phyloP scores from a whole-genome alignment of 2,113 vertebrate genomes.

The Thunnus maccoyii region DNA sequence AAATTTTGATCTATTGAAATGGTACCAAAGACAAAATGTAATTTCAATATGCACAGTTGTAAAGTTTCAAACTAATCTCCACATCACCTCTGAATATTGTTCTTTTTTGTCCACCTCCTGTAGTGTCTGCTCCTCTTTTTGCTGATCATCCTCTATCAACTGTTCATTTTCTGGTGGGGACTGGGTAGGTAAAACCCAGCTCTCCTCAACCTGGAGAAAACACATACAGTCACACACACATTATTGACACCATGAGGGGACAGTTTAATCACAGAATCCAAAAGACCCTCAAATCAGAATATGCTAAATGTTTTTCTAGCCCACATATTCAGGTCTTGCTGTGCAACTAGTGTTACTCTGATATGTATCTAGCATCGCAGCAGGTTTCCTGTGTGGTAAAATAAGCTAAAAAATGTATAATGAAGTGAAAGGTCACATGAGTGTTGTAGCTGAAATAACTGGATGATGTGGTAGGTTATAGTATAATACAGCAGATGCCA shows the following conservation, averaged over 20 bases:
- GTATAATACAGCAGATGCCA: background rate
- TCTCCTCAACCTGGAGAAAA: conserved; percentile 80
- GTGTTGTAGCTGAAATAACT: background rate
- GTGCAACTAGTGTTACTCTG: background rate
- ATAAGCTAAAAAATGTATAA: background rate
- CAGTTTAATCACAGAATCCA: background rate
- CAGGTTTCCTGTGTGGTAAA: no score
- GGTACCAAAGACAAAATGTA: no score
- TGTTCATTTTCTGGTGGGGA: conserved; percentile 61
- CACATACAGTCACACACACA: background rate
- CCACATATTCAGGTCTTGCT: background rate
- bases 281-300: no score
- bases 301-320: background rate
- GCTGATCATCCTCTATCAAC: conserved; percentile 40
- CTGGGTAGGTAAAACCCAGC: conserved; percentile 54
- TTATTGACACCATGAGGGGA: background rate
- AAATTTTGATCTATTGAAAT: background rate
- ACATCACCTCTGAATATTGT: conserved; percentile 63
- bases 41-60: no score
- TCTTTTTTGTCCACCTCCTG: conserved; percentile 70
- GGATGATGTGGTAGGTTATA: background rate
- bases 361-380: background rate
- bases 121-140: conserved; percentile 67
- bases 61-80: background rate
- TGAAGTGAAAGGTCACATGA: conserved; percentile 1